Percentiles rank a stretch among this genome's conserved stretches.
Conservation (phyloP, 2,797 vertebrate genomes). For the Coregonus sp. region DNA sequence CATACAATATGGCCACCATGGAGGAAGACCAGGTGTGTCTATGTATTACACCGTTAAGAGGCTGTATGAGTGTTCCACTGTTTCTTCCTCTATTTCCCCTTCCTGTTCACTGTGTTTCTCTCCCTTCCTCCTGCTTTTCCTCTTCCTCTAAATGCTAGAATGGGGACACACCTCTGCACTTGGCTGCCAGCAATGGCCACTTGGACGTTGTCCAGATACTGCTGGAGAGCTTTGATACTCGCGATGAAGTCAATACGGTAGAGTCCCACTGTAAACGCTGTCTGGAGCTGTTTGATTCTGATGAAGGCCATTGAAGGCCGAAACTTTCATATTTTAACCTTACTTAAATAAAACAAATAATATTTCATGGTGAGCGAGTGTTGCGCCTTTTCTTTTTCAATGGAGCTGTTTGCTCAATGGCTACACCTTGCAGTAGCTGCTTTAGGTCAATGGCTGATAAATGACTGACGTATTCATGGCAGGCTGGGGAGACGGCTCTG, state of each 20-base stretch:
- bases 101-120: constrained; percentile 43
- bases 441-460: neutral
- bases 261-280: constrained; percentile 49
- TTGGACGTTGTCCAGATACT: constrained; percentile 73
- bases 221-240: constrained; percentile 77
- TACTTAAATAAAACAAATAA: too few relatives aligned
- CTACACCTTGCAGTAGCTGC: neutral
- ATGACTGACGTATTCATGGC: constrained; percentile 10
- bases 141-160: constrained; percentile 55
- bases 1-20: constrained; percentile 82
- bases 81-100: neutral
- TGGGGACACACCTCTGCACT: constrained; percentile 80
- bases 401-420: neutral
- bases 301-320: neutral
- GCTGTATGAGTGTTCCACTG: constrained; percentile 4
- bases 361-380: too few relatives aligned
- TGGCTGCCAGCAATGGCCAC: constrained; percentile 83
- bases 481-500: constrained; percentile 88
- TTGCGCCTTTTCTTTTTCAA: neutral
- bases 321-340: too few relatives aligned
- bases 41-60: constrained; percentile 68
- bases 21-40: constrained; percentile 78
- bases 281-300: neutral
- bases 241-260: constrained; percentile 85
- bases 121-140: constrained; percentile 40